These are phyloP conservation scores for Diprion similis DNA, from an alignment of 1,140 invertebrate species.

Conservation along the genomic window DNA sequence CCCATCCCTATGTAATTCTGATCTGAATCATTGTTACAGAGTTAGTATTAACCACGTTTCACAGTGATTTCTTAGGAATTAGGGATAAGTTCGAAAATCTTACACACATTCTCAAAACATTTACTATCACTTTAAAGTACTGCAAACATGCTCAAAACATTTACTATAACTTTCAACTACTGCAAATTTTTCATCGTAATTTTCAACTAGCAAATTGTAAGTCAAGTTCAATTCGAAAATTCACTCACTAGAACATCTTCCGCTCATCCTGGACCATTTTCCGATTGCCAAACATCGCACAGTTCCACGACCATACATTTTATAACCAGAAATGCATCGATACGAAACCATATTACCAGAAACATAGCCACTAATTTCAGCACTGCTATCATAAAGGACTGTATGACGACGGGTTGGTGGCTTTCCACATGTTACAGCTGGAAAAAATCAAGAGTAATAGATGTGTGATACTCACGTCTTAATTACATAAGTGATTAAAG, in stretches of 20 bases:
- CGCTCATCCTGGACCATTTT: slow-evolving; percentile 64
- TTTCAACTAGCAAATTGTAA: background rate
- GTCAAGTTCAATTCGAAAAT: background rate
- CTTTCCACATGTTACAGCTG: slow-evolving; percentile 49
- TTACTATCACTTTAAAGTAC: no score
- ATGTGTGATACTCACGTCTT: no score
- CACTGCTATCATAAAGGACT: slow-evolving; percentile 24
- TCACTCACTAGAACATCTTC: slow-evolving; percentile 63
- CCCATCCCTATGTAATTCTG: no score
- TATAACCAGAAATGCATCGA: slow-evolving; percentile 60
- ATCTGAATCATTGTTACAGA: no score
- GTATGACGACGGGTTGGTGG: slow-evolving; percentile 42
- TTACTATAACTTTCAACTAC: no score
- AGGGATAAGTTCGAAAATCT: no score
- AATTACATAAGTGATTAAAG: background rate
- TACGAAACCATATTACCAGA: slow-evolving; percentile 59
- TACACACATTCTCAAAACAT: no score
- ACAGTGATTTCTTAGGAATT: no score
- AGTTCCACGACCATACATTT: slow-evolving; percentile 58
- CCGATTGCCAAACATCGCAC: slow-evolving; percentile 60
- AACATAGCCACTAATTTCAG: slow-evolving; percentile 41
- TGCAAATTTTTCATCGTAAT: no score
- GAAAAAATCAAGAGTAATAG: slow-evolving; percentile 22
- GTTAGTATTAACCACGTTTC: no score
- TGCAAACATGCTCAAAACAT: no score